Evolutionary conservation across 2,888 invertebrate genomes (phyloP), one percentile per base, ranked within the genome.

Genomic region (Stictocephala bisonia): DNA sequence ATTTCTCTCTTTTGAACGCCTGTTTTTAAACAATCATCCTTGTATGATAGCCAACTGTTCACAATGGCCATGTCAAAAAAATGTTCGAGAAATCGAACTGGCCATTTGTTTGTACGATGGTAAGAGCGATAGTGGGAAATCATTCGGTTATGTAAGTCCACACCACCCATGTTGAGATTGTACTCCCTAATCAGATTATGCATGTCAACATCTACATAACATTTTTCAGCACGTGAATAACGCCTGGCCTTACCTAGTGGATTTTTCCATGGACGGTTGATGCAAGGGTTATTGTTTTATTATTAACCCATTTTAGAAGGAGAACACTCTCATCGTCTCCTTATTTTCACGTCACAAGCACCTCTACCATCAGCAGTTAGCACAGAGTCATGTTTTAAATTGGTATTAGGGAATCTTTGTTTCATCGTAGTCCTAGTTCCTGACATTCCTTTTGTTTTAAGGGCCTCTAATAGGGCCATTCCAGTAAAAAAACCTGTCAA

Each of bases 401-500:
- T n/a, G n/a, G n/a, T n/a, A n/a, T n/a, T n/a, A n/a, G n/a, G n/a
- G n/a, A n/a, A n/a, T n/a, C n/a, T 35, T 35, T 35, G 7, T 35
- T 11, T 11, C 7, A 35, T 11, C 7, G 7, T 35, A 11, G 40
- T 35, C 9, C 11, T 11, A 11, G 40, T 11, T n/a, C 40, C 40
- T 35, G 40, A 35, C 7, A 35, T 35, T 35, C 40, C 40, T 35
- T 35, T 35, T 11, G 40, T 11, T 7, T 35, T 35, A 11, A 35
- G 40, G 40, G 40, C 40, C 11, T 31, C 4, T 26, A 22, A 22
- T 20, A 9, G 26, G 29, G 29, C 29, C 60, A 15, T n/a, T n/a
- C n/a, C n/a, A n/a, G n/a, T n/a, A n/a, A n/a, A n/a, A n/a, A 60
- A 18, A 71, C 1, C 58, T 15, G 13, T 71, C 71, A 26, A 71